Evolutionary conservation across 2,888 invertebrate genomes (phyloP).

Genomic region (Andrena trimmerana): DNA sequence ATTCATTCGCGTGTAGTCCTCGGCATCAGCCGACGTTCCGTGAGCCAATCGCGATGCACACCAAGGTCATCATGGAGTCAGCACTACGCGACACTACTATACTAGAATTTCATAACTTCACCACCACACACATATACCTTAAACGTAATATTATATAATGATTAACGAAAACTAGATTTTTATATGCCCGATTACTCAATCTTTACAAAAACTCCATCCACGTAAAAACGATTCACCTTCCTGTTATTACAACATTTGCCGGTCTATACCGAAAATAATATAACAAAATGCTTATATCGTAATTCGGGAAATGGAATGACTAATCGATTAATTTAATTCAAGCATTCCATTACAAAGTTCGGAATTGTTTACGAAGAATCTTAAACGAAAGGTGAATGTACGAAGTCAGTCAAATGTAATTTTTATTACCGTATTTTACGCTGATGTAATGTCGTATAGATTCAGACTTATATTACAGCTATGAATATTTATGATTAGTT

Average conservation of each 20-base stretch:
- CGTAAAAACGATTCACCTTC: not conserved
- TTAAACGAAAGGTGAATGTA: not conserved
- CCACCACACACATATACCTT: slow-evolving; percentile 21
- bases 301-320: not conserved
- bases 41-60: slow-evolving; percentile 74
- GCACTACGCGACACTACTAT: slow-evolving; percentile 31
- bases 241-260: not conserved
- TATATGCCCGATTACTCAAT: not conserved
- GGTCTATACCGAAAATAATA: not conserved
- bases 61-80: slow-evolving; percentile 58
- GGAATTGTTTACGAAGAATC: not conserved
- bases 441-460: not conserved
- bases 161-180: slow-evolving; percentile 2
- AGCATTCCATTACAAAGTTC: not conserved
- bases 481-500: not conserved
- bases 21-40: slow-evolving; percentile 74
- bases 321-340: not conserved
- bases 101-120: slow-evolving; percentile 46
- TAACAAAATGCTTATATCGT: not conserved
- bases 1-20: slow-evolving; percentile 46
- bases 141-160: slow-evolving; percentile 11
- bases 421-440: slow-evolving; percentile 9
- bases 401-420: not conserved
- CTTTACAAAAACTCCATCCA: too few species aligned
- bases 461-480: not conserved